phyloP scores from a whole-genome alignment of 2,888 invertebrate species.

The Pseudoips prasinana region DNA sequence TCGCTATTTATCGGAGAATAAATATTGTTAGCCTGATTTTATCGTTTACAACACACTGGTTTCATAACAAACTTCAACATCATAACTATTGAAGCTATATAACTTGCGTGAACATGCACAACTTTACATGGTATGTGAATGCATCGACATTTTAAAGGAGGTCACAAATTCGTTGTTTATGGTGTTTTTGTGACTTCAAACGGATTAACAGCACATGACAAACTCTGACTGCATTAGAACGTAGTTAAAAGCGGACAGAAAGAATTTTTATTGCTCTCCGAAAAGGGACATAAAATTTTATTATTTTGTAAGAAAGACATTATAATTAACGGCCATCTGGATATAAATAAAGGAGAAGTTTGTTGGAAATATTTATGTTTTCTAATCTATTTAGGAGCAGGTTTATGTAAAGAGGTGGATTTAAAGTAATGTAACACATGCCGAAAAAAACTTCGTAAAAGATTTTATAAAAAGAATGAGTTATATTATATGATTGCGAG shows the following conservation, averaged over 20 bases:
- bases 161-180: slow-evolving; percentile 42
- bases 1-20: slow-evolving; percentile 65
- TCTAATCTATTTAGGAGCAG: slow-evolving; percentile 16
- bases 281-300: slow-evolving; percentile 65
- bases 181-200: slow-evolving; percentile 47
- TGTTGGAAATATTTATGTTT: slow-evolving; percentile 24
- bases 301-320: slow-evolving; percentile 49
- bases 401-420: slow-evolving; percentile 10
- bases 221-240: slow-evolving; percentile 53
- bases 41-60: slow-evolving; percentile 53
- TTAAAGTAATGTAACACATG: slow-evolving; percentile 8
- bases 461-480: too few species aligned
- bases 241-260: slow-evolving; percentile 58
- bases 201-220: slow-evolving; percentile 52
- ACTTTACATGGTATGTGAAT: slow-evolving; percentile 28
- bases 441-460: too few species aligned
- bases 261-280: slow-evolving; percentile 67
- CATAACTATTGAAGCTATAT: slow-evolving; percentile 33
- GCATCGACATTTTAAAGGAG: slow-evolving; percentile 41
- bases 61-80: slow-evolving; percentile 48
- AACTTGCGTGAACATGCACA: slow-evolving; percentile 41
- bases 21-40: slow-evolving; percentile 68
- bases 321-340: slow-evolving; percentile 50
- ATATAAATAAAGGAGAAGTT: slow-evolving; percentile 35
- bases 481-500: too few species aligned